phyloP scores from a whole-genome alignment of 2,797 vertebrate species.

The Trachurus trachurus region DNA sequence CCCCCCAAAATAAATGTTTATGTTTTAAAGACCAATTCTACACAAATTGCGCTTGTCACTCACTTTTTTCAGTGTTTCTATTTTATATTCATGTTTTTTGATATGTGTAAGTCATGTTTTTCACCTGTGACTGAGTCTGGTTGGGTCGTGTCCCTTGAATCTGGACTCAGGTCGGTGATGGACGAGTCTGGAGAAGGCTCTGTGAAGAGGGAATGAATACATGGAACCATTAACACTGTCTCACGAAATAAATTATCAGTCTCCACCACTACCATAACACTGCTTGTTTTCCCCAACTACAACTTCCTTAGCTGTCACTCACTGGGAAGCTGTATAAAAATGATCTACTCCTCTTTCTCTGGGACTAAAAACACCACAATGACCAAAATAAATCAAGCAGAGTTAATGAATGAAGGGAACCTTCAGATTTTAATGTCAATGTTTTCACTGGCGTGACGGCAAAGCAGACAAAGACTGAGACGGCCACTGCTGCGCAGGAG shows the following conservation, averaged over 20 bases:
- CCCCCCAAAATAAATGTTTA: no score
- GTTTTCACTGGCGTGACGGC: constrained; percentile 73
- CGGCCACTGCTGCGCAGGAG: constrained; percentile 42
- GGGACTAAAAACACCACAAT: constrained; percentile 66
- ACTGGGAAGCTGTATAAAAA: constrained; percentile 55
- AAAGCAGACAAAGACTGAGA: constrained; percentile 27
- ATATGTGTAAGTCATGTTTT: background rate
- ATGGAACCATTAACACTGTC: constrained; percentile 37
- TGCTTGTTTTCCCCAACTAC: constrained; percentile 51
- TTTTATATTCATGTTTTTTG: background rate
- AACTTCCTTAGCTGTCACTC: constrained; percentile 52
- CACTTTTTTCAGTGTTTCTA: background rate
- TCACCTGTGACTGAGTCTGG: constrained; percentile 77
- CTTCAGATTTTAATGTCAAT: constrained; percentile 66
- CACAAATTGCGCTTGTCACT: no score
- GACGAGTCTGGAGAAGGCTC: constrained; percentile 75
- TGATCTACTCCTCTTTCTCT: constrained; percentile 39
- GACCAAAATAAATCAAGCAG: constrained; percentile 66
- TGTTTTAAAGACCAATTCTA: no score
- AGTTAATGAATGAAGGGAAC: constrained; percentile 48
- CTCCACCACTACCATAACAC: constrained; percentile 18
- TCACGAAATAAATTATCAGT: constrained; percentile 27
- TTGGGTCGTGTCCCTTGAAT: constrained; percentile 67
- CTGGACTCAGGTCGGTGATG: constrained; percentile 65
- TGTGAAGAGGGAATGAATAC: constrained; percentile 55